Conservation (phyloP, 1,140 invertebrate genomes). For the Drosophila ogumai region DNA sequence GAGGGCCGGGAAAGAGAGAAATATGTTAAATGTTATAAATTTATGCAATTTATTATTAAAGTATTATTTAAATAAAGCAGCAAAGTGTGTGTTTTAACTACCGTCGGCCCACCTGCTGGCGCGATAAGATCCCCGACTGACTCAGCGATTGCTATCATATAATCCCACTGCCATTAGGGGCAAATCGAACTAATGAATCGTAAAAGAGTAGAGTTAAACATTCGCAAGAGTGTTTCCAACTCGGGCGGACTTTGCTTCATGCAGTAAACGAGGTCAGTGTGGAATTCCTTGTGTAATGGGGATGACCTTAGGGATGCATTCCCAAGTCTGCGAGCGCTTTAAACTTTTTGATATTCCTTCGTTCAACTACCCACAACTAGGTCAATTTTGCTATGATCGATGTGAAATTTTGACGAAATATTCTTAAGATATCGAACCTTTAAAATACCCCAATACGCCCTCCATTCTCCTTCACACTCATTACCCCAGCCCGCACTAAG, state of each 20-base stretch:
- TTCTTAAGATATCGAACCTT: no score
- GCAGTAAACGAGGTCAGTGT: neutral
- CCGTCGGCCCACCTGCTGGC: constrained; percentile 13
- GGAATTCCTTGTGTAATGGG: neutral
- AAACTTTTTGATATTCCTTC: no score
- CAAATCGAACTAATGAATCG: constrained; percentile 7
- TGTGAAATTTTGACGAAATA: no score
- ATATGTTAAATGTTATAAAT: constrained; percentile 84
- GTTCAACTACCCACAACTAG: no score
- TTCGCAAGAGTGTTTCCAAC: neutral
- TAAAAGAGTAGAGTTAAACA: neutral
- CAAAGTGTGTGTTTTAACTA: constrained; percentile 48
- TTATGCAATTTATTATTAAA: constrained; percentile 84
- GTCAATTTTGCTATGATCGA: no score
- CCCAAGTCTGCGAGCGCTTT: neutral
- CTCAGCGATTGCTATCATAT: constrained; percentile 47
- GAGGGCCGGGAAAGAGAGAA: constrained; percentile 53
- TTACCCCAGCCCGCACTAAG: neutral
- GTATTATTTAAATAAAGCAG: constrained; percentile 83
- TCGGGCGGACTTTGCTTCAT: neutral
- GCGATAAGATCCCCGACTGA: constrained; percentile 37
- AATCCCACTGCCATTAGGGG: constrained; percentile 31
- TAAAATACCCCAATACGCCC: no score
- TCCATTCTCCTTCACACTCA: no score
- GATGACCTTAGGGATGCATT: neutral